Percentiles rank a stretch among this genome's conserved stretches.
Conservation (phyloP, 2,888 invertebrate genomes). For the Tinea pellionella region DNA sequence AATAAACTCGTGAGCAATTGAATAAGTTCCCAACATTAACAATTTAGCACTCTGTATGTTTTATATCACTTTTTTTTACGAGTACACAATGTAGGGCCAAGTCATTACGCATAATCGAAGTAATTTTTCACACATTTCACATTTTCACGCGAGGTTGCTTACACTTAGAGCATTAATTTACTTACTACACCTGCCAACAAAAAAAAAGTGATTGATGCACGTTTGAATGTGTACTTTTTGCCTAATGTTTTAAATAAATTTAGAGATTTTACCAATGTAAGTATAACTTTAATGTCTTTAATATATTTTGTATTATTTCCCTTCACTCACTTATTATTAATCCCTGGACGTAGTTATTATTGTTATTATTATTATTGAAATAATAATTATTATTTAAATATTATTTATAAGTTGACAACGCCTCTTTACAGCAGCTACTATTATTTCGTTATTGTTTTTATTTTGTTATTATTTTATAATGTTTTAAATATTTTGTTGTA, state of each 20-base stretch:
- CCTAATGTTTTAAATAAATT: not conserved
- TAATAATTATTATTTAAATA: too few relatives aligned
- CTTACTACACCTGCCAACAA: conserved; percentile 45
- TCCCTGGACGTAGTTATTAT: too few relatives aligned
- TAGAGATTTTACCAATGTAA: not conserved
- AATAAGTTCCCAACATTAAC: not conserved
- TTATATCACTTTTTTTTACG: not conserved
- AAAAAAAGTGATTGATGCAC: conserved; percentile 60
- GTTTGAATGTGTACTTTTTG: not conserved
- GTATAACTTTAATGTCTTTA: too few relatives aligned
- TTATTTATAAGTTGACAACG: too few relatives aligned
- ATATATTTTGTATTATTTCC: too few relatives aligned
- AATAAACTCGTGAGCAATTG: too few relatives aligned
- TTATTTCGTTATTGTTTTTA: too few relatives aligned
- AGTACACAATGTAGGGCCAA: not conserved
- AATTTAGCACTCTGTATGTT: not conserved
- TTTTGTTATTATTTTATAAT: too few relatives aligned
- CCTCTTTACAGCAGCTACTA: too few relatives aligned
- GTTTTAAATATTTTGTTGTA: too few relatives aligned
- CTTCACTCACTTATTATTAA: too few relatives aligned
- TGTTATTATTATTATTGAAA: too few relatives aligned
- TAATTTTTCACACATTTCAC: conserved; percentile 60
- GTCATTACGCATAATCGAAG: conserved; percentile 50
- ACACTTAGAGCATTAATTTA: conserved; percentile 40
- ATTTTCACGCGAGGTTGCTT: conserved; percentile 38